Percentiles rank a stretch among this genome's conserved stretches.
phyloP scores from a whole-genome alignment of 2,888 invertebrate species.

The Drosophila maculinotata region DNA sequence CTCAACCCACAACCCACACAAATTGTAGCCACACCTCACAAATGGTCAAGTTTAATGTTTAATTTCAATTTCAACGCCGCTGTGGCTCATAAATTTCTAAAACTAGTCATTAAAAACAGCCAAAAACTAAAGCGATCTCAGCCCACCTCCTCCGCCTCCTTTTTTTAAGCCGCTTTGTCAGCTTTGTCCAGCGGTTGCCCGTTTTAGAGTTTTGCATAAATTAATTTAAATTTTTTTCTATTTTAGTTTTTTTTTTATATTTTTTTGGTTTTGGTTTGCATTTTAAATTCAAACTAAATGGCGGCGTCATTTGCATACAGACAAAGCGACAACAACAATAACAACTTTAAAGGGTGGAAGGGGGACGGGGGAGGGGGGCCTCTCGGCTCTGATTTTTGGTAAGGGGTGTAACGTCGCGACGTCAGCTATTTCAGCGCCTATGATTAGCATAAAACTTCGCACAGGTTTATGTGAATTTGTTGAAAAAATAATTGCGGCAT shows the following conservation, averaged over 20 bases:
- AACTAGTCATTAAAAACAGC: conserved; percentile 68
- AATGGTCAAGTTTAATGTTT: conserved; percentile 57
- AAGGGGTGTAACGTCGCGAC: conserved; percentile 27
- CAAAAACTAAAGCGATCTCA: conserved; percentile 46
- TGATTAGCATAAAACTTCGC: conserved; percentile 52
- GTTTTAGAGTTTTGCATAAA: conserved; percentile 71
- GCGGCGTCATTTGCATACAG: conserved; percentile 63
- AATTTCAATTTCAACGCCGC: conserved; percentile 71
- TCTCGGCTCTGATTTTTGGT: conserved; percentile 2
- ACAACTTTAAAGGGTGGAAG: conserved; percentile 2
- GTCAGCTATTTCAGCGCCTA: conserved; percentile 46
- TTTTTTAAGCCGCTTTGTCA: conserved; percentile 4
- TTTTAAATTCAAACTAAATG: conserved; percentile 60
- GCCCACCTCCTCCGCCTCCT: conserved; percentile 1
- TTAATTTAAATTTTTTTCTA: conserved; percentile 60
- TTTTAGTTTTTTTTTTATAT: conserved; percentile 17
- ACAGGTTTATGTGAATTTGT: conserved; percentile 42
- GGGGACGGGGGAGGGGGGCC: not conserved
- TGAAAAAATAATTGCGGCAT: conserved; percentile 67
- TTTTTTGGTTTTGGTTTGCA: conserved; percentile 29
- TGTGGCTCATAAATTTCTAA: conserved; percentile 70
- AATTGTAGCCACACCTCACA: conserved; percentile 42
- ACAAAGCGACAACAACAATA: conserved; percentile 39
- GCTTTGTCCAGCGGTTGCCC: conserved; percentile 47
- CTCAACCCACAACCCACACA: conserved; percentile 17